Evolutionary conservation across 1,140 invertebrate genomes (phyloP).

Genomic region (Psix sp.): DNA sequence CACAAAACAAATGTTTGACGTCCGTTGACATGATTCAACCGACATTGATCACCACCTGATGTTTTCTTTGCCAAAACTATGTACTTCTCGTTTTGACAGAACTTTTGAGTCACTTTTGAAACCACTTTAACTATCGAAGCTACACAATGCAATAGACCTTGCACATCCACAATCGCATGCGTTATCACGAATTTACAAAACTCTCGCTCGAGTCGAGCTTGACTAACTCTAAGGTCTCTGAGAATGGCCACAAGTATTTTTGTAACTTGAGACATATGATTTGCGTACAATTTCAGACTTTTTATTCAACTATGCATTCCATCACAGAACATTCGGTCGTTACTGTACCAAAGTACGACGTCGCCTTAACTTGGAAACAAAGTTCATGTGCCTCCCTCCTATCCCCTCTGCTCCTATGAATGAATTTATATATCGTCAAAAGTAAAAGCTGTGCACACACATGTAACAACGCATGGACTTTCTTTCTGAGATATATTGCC

Average conservation of each 20-base stretch:
- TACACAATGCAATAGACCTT: constrained; percentile 1
- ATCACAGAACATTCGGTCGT: constrained; percentile 41
- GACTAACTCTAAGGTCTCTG: too few species aligned
- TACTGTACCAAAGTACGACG: constrained; percentile 47
- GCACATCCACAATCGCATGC: constrained; percentile 9
- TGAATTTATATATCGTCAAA: constrained; percentile 27
- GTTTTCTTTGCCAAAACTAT: constrained; percentile 11
- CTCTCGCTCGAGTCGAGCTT: too few species aligned
- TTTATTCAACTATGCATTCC: constrained; percentile 5
- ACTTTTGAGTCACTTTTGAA: constrained; percentile 17
- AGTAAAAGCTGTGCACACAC: constrained; percentile 8
- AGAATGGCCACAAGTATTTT: constrained; percentile 13
- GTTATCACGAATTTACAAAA: not conserved
- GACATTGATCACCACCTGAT: constrained; percentile 14
- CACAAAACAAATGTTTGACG: constrained; percentile 6
- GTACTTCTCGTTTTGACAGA: not conserved
- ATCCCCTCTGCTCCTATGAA: too few species aligned
- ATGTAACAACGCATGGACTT: constrained; percentile 22
- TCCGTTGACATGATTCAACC: constrained; percentile 6
- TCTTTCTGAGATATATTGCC: constrained; percentile 24
- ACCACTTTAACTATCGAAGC: constrained; percentile 10
- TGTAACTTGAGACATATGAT: constrained; percentile 12
- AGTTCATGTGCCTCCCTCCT: constrained; percentile 26
- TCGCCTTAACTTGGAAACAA: constrained; percentile 48
- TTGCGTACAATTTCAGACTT: constrained; percentile 9